phyloP scores from a whole-genome alignment of 2,113 vertebrate species.

The Nesoenas mayeri region DNA sequence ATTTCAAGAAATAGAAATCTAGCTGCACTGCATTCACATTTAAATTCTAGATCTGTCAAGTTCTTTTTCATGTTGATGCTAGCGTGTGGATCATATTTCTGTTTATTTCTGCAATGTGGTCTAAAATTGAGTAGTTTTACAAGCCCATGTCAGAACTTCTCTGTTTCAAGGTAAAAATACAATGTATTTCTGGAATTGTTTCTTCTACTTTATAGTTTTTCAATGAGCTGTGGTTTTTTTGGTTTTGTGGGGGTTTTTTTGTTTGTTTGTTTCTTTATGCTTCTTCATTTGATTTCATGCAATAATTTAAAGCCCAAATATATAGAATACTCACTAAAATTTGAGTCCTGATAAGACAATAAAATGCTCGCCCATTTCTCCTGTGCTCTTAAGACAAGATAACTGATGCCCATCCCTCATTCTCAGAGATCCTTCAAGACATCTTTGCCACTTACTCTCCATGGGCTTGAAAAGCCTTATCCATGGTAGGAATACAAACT shows the following conservation, averaged over 20 bases:
- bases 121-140: neutral
- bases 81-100: neutral
- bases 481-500: neutral
- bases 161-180: neutral
- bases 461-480: neutral
- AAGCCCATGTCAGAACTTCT: neutral
- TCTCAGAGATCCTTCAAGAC: neutral
- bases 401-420: neutral
- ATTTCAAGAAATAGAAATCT: neutral
- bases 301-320: neutral
- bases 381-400: neutral
- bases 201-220: neutral
- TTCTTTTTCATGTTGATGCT: neutral
- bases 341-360: neutral
- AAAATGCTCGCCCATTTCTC: neutral
- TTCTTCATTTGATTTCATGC: neutral
- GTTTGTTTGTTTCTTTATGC: neutral
- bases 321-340: neutral
- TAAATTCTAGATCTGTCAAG: neutral
- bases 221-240: fast-evolving
- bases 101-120: neutral
- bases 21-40: neutral
- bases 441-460: neutral
- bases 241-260: too few species aligned
- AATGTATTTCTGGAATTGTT: neutral